These are phyloP conservation scores for Haliclona indistincta DNA, from an alignment of 37 sponge, comb jelly and placozoan species.

Conservation along the genomic window DNA sequence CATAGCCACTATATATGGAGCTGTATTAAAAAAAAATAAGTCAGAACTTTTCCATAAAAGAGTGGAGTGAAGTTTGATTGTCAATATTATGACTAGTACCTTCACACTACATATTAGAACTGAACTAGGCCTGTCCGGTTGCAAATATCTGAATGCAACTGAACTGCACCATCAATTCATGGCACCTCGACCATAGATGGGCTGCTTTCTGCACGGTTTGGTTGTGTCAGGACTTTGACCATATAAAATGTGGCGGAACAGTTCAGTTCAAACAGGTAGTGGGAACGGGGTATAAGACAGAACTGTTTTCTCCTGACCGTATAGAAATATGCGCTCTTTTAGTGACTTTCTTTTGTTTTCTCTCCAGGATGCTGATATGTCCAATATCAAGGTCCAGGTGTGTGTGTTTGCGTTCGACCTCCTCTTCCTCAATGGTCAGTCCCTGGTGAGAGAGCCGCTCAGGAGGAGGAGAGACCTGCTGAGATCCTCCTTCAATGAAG, in stretches of 20 bases:
- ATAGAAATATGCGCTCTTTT: not conserved
- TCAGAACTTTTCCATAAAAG: no score
- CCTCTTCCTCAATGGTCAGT: conserved; percentile 93
- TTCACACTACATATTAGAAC: no score
- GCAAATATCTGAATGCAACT: no score
- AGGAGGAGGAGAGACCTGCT: conserved; percentile 73
- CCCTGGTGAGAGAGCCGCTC: conserved; percentile 86
- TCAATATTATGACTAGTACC: no score
- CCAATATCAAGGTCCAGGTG: conserved; percentile 93
- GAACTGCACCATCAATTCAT: no score
- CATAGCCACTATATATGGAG: not conserved
- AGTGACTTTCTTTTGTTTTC: not conserved
- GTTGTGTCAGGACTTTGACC: not conserved
- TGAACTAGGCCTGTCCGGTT: no score
- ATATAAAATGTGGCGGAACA: not conserved
- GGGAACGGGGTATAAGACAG: not conserved
- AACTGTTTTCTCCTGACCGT: not conserved
- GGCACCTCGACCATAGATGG: no score
- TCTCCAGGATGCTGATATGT: conserved; percentile 76
- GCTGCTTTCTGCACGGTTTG: no score
- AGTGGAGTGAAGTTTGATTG: no score
- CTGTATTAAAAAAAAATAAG: no score
- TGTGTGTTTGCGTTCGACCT: conserved; percentile 97
- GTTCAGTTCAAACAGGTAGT: not conserved
- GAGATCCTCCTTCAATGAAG: conserved; percentile 79